These are phyloP conservation scores for Gracilinanus agilis DNA, from an alignment of 2,113 vertebrate species.

Conservation along the genomic window DNA sequence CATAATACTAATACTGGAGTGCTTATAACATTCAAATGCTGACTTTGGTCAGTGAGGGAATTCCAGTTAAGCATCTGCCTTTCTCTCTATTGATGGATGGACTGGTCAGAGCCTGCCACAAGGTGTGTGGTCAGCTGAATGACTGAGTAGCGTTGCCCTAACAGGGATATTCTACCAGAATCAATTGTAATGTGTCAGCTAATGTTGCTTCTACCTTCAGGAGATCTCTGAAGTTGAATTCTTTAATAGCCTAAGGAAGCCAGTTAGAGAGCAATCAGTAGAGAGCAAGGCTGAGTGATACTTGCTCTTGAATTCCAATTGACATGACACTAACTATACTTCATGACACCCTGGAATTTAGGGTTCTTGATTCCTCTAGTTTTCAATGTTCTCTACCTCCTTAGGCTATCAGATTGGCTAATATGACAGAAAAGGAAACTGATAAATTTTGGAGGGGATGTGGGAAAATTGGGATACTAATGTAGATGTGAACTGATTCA, in stretches of 20 bases:
- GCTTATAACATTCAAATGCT: neutral
- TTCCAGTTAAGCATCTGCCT: neutral
- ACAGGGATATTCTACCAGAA: neutral
- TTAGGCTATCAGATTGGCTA: neutral
- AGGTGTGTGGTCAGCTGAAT: neutral
- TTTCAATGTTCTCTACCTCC: neutral
- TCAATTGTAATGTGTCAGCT: neutral
- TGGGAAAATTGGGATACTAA: too few relatives aligned
- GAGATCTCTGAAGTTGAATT: neutral
- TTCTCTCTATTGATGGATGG: neutral
- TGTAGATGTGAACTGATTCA: too few relatives aligned
- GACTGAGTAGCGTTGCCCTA: neutral
- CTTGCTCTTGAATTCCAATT: neutral
- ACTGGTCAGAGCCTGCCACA: neutral
- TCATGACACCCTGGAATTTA: neutral
- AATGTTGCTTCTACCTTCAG: neutral
- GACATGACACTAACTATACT: neutral
- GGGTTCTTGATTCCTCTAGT: neutral
- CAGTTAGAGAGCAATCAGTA: neutral
- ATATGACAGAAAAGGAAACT: too few relatives aligned
- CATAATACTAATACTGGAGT: neutral
- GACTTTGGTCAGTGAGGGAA: neutral
- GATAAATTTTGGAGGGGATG: too few relatives aligned
- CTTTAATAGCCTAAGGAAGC: neutral
- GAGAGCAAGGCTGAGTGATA: neutral